Evolutionary conservation across 2,888 invertebrate genomes (phyloP).

Genomic region (Trypoxylon attenuatum): DNA sequence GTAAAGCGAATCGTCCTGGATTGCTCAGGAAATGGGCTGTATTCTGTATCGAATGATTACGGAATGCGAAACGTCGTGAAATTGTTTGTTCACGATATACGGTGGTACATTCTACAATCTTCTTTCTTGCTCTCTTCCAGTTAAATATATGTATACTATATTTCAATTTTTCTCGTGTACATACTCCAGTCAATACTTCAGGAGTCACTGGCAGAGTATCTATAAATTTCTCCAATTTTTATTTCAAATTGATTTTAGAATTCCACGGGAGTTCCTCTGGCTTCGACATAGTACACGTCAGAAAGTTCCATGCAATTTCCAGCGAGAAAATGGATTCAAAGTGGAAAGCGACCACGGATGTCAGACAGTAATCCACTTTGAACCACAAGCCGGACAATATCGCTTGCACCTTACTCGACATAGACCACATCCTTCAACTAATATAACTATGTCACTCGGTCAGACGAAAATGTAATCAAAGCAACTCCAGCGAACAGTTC

Average conservation of each 20-base stretch:
- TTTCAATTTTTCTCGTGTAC: no score
- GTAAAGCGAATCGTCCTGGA: constrained; percentile 54
- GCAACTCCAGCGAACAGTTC: background rate
- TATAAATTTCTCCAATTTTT: no score
- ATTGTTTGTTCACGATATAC: constrained; percentile 68
- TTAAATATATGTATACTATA: no score
- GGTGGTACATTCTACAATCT: constrained; percentile 54
- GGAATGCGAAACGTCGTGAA: no score
- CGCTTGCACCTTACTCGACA: constrained; percentile 21
- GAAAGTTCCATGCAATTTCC: no score
- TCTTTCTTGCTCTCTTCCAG: constrained; percentile 22
- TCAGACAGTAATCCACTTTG: constrained; percentile 7
- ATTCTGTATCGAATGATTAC: constrained; percentile 42
- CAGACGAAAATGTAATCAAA: background rate
- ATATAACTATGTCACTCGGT: constrained; percentile 3
- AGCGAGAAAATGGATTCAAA: no score
- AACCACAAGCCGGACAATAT: constrained; percentile 24
- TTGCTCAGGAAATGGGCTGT: constrained; percentile 41
- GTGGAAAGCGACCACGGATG: background rate
- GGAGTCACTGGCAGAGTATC: no score
- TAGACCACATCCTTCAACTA: background rate
- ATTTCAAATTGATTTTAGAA: no score
- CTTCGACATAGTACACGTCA: no score
- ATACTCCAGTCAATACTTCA: no score
- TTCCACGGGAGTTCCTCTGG: no score